Evolutionary conservation across 2,113 vertebrate species (phyloP).

Genomic region (Calidris pugnax): DNA sequence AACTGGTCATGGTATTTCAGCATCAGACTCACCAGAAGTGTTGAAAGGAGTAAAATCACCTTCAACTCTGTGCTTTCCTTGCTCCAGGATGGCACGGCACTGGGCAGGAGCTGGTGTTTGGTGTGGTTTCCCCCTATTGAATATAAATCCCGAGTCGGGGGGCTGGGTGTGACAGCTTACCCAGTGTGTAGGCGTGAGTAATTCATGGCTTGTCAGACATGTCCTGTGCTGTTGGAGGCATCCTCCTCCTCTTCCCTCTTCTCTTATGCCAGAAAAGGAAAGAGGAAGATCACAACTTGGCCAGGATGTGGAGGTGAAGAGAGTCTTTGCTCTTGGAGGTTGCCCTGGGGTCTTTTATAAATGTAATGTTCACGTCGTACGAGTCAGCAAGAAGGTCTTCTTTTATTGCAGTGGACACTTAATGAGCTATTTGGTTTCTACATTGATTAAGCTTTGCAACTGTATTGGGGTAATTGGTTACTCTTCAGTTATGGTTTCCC

Average conservation of each 20-base stretch:
- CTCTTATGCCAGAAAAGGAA: neutral
- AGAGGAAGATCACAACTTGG: neutral
- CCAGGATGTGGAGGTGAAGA: neutral
- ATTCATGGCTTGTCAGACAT: neutral
- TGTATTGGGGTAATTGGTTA: neutral
- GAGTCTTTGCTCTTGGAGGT: neutral
- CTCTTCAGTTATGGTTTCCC: neutral
- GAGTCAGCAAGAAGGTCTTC: neutral
- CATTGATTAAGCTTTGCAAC: neutral
- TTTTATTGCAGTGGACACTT: neutral
- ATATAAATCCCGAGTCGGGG: neutral
- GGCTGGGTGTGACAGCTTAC: neutral
- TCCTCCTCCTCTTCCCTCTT: neutral
- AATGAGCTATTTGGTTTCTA: neutral
- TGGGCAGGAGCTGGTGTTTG: neutral
- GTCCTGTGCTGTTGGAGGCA: neutral
- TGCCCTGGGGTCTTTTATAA: neutral
- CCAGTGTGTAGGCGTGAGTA: neutral
- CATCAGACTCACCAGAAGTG: neutral
- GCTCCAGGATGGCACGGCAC: accelerated
- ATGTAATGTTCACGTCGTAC: neutral
- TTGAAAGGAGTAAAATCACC: neutral
- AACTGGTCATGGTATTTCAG: neutral
- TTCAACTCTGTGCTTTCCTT: neutral
- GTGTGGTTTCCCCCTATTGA: neutral